Conservation (phyloP, 2,888 invertebrate species). For the Orthosia gracilis region DNA sequence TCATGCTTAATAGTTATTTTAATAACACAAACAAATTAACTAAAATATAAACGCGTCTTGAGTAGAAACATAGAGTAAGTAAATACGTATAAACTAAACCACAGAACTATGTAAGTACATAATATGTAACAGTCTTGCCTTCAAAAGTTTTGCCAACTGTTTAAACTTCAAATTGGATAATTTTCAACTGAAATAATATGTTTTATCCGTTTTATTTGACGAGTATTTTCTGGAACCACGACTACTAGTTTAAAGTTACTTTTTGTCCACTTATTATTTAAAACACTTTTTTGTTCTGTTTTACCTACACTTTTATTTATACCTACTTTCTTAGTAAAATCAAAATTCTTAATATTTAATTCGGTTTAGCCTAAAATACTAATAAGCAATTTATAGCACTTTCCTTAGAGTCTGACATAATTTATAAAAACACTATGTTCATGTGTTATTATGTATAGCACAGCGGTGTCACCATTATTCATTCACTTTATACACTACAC, state of each 20-base stretch:
- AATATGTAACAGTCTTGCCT: neutral
- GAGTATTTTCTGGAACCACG: constrained; percentile 7
- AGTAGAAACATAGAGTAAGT: constrained; percentile 26
- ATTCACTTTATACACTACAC: no score
- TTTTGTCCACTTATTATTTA: no score
- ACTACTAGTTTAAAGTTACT: neutral
- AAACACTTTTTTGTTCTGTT: no score
- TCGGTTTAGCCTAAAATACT: no score
- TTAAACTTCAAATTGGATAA: constrained; percentile 51
- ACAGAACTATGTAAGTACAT: neutral
- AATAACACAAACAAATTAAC: constrained; percentile 6
- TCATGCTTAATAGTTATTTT: neutral
- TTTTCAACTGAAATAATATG: constrained; percentile 56
- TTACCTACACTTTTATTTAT: no score
- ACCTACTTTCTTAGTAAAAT: no score
- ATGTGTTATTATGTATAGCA: no score
- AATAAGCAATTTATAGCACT: no score
- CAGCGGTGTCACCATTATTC: no score
- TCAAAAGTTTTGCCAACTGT: constrained; percentile 39
- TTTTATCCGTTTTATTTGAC: constrained; percentile 10
- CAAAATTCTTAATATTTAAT: no score
- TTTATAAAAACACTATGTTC: no score
- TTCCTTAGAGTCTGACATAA: no score
- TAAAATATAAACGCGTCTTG: constrained; percentile 3
- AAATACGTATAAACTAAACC: neutral